Percentiles rank a stretch among this genome's conserved stretches.
These are phyloP conservation scores for Phengaris arion DNA, from an alignment of 2,888 invertebrate species.

Conservation along the genomic window DNA sequence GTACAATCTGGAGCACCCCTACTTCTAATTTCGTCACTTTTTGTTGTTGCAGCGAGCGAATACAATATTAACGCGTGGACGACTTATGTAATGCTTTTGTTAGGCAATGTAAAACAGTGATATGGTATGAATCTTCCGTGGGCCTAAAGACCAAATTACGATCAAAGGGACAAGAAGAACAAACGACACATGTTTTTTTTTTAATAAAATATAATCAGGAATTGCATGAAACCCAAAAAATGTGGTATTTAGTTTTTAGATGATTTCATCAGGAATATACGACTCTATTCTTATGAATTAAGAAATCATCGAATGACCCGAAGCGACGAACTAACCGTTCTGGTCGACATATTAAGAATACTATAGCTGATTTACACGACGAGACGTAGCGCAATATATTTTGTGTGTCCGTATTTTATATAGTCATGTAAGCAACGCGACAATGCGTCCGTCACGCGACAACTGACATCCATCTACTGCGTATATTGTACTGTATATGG, in stretches of 20 bases:
- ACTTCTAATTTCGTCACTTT: slow-evolving; percentile 21
- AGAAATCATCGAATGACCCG: not conserved
- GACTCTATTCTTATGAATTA: no score
- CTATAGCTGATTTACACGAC: not conserved
- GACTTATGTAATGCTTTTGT: slow-evolving; percentile 1
- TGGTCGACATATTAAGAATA: not conserved
- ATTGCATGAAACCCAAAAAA: no score
- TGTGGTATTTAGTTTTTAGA: no score
- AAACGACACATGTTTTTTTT: no score
- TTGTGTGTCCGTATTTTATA: slow-evolving; percentile 4
- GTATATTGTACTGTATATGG: slow-evolving; percentile 15
- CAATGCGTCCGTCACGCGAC: not conserved
- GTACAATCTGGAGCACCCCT: slow-evolving; percentile 36
- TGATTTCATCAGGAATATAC: no score
- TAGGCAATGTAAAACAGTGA: not conserved
- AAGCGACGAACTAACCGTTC: not conserved
- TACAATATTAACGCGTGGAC: not conserved
- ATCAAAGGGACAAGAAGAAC: no score
- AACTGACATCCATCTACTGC: not conserved
- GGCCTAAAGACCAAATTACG: no score
- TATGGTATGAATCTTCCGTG: not conserved
- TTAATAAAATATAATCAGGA: no score
- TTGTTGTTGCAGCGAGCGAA: not conserved
- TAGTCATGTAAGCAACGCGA: slow-evolving; percentile 12
- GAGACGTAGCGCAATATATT: not conserved